Conservation (phyloP, 2,888 invertebrate genomes). For the Stenichneumon culpator region DNA sequence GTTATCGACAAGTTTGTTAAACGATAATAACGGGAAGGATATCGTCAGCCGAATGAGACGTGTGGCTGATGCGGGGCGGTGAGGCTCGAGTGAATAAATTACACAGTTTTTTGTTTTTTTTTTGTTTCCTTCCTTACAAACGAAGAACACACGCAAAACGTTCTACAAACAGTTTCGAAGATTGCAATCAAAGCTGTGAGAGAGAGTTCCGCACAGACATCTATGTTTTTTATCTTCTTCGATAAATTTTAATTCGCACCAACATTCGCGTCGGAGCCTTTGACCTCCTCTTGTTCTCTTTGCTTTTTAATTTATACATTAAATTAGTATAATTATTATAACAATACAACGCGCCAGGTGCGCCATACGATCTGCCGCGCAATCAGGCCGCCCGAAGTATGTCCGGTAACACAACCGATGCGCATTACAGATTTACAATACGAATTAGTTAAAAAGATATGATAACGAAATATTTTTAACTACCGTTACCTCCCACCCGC, state of each 20-base stretch:
- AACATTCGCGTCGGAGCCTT: constrained; percentile 46
- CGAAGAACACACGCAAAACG: constrained; percentile 14
- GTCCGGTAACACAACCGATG: constrained; percentile 22
- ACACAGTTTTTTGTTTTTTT: constrained; percentile 37
- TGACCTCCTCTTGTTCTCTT: constrained; percentile 20
- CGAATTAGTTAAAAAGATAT: constrained; percentile 58
- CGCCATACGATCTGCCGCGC: constrained; percentile 46
- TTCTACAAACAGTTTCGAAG: constrained; percentile 9
- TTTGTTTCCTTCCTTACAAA: constrained; percentile 11
- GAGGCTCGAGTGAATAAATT: constrained; percentile 57
- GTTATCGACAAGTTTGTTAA: constrained; percentile 46
- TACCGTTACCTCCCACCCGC: constrained; percentile 51
- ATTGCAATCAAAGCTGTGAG: not conserved
- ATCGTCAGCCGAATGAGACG: constrained; percentile 30
- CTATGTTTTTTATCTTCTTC: not conserved
- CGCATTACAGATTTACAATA: constrained; percentile 45
- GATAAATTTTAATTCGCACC: constrained; percentile 19
- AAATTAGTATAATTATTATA: constrained; percentile 63
- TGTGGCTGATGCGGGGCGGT: constrained; percentile 43
- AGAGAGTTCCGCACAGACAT: not conserved
- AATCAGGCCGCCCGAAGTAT: constrained; percentile 7
- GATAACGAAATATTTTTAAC: constrained; percentile 58
- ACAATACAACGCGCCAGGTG: constrained; percentile 43
- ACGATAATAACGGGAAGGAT: constrained; percentile 46
- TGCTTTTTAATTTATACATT: constrained; percentile 43